Evolutionary conservation across 2,888 invertebrate genomes (phyloP).

Genomic region (Lomographa bimaculata): DNA sequence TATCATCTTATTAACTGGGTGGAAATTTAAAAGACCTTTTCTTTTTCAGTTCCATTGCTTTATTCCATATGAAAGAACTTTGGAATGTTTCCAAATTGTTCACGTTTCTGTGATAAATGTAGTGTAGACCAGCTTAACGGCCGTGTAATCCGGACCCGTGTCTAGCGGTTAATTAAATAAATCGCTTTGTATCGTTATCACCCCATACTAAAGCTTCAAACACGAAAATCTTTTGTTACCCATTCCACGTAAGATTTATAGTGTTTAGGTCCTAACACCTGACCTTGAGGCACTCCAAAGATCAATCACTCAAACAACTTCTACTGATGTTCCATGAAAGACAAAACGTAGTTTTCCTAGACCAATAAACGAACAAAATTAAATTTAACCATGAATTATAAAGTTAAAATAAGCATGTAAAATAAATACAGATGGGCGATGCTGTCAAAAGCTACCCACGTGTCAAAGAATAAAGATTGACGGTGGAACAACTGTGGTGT

Average conservation of each 20-base stretch:
- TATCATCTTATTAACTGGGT: constrained; percentile 28
- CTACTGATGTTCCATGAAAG: constrained; percentile 37
- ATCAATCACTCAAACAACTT: constrained; percentile 32
- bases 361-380: constrained; percentile 36
- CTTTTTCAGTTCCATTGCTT: constrained; percentile 35
- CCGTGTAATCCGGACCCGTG: constrained; percentile 49
- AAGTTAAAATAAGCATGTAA: constrained; percentile 37
- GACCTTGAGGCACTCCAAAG: constrained; percentile 39
- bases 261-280: constrained; percentile 30
- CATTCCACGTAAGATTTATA: constrained; percentile 18
- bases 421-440: constrained; percentile 50
- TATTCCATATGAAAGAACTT: constrained; percentile 47
- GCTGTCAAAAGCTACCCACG: constrained; percentile 54
- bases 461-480: constrained; percentile 48
- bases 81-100: constrained; percentile 65
- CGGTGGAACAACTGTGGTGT: constrained; percentile 49
- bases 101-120: constrained; percentile 57
- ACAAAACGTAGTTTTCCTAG: constrained; percentile 15
- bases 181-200: constrained; percentile 41
- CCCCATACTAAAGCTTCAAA: constrained; percentile 31
- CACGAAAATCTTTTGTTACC: constrained; percentile 14
- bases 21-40: constrained; percentile 33
- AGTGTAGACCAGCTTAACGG: constrained; percentile 41
- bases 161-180: constrained; percentile 57
- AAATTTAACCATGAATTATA: constrained; percentile 31